Evolutionary conservation across 2,888 invertebrate species (phyloP), one percentile per base, ranked within the genome.

Genomic region (Caenorhabditis virilis): DNA sequence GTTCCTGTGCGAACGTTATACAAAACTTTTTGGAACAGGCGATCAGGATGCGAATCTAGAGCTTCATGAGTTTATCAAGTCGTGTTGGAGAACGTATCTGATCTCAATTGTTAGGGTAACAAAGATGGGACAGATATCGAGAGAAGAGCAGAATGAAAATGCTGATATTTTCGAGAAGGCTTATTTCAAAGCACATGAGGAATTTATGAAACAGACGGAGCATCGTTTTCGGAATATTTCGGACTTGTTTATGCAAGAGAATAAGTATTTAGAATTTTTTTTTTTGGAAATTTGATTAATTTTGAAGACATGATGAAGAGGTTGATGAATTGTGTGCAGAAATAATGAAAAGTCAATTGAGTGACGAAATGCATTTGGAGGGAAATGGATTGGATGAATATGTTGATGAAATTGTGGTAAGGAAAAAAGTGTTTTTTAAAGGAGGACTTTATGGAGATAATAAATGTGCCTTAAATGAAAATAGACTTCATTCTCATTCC

Each of bases 351-450:
- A n/a, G n/a, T n/a, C n/a, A n/a, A n/a, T n/a, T n/a, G n/a, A n/a
- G n/a, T n/a, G n/a, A n/a, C n/a, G n/a, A n/a, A n/a, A n/a, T n/a
- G 18, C 18, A 20, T 18, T 18, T 38, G 7, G n/a, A 38, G 3
- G 20, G 20, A 15, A 6, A 36, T 38, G 38, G 35, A 35, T n/a
- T 27, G 20, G 15, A 25, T n/a, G 7, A 48, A 23, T 13, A 30
- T 23, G 23, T 27, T 33, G 36, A 30, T 42, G 42, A 42, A 42
- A 25, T 42, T 7, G 26, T n/a, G 42, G 42, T 42, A 15, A 23
- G 23, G n/a, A n/a, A n/a, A n/a, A n/a, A n/a, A n/a, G n/a, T n/a
- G n/a, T n/a, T n/a, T n/a, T n/a, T n/a, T n/a, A n/a, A n/a, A n/a
- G n/a, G n/a, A n/a, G n/a, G n/a, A n/a, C n/a, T n/a, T n/a, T n/a